A percentile compares a stretch with the other conserved stretches of the same genome.
Evolutionary conservation across 2,113 vertebrate genomes (phyloP).

Genomic region (Xiphorhynchus elegans): DNA sequence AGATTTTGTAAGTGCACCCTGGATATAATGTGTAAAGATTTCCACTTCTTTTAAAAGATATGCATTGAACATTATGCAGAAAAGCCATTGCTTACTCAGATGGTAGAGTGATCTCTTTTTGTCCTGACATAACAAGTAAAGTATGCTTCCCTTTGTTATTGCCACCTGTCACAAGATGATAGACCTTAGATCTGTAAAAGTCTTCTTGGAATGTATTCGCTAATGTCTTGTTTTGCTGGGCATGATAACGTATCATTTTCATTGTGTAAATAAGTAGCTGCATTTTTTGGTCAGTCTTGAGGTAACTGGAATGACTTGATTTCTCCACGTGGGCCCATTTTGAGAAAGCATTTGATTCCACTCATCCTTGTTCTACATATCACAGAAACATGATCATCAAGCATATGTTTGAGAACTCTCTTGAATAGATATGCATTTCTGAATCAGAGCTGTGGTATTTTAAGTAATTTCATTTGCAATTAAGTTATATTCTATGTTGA

Average conservation of each 20-base stretch:
- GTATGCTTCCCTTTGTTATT: slow-evolving; percentile 30
- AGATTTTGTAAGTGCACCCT: neutral
- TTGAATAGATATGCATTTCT: neutral
- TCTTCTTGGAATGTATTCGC: neutral
- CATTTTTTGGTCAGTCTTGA: neutral
- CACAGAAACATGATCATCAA: neutral
- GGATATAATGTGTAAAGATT: neutral
- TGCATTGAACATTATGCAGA: neutral
- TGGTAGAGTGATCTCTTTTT: slow-evolving; percentile 34
- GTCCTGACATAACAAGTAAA: slow-evolving; percentile 29
- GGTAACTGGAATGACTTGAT: neutral
- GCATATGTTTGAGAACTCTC: neutral
- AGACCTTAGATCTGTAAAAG: neutral
- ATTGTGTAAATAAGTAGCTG: slow-evolving; percentile 22
- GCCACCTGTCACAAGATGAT: slow-evolving; percentile 29
- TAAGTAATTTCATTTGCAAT: neutral
- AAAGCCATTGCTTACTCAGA: neutral
- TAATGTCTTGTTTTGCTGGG: neutral
- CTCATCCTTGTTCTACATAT: neutral
- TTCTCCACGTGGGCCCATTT: neutral
- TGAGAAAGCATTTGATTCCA: neutral
- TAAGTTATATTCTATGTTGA: slow-evolving; percentile 24
- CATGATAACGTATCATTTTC: neutral
- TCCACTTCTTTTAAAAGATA: neutral
- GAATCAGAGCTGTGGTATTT: slow-evolving; percentile 9